phyloP scores from a whole-genome alignment of 1,140 invertebrate species.

The Rhagoletis pomonella region DNA sequence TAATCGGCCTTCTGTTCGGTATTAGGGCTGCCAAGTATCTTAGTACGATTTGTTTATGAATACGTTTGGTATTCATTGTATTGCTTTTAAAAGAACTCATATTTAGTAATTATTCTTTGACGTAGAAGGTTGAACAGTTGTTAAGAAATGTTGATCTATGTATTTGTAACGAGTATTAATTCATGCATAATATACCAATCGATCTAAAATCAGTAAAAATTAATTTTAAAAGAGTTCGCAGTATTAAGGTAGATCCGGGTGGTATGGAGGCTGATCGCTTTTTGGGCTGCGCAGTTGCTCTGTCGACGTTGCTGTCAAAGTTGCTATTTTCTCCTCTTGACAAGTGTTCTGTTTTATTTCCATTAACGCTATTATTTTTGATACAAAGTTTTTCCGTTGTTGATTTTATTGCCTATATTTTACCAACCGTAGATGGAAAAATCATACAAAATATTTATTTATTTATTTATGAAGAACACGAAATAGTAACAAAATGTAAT shows the following conservation, averaged over 20 bases:
- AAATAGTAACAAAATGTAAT: slow-evolving; percentile 1
- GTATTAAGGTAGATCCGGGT: background rate
- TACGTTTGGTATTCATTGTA: too few relatives aligned
- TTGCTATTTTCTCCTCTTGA: slow-evolving; percentile 25
- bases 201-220: too few relatives aligned
- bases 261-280: slow-evolving; percentile 11
- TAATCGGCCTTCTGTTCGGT: background rate
- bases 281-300: slow-evolving; percentile 31
- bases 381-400: background rate
- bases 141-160: too few relatives aligned
- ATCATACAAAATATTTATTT: too few relatives aligned
- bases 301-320: background rate
- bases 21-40: background rate
- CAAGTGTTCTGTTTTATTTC: slow-evolving; percentile 46
- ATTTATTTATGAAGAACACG: background rate
- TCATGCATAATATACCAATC: too few relatives aligned
- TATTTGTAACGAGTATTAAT: too few relatives aligned
- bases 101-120: too few relatives aligned
- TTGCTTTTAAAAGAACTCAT: too few relatives aligned
- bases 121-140: too few relatives aligned
- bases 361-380: background rate
- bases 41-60: background rate
- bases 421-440: too few relatives aligned
- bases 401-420: background rate
- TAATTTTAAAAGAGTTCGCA: background rate